A percentile compares a stretch with the other conserved stretches of the same genome.
Conservation (phyloP, 2,888 invertebrate genomes). For the Lasiommata megera region DNA sequence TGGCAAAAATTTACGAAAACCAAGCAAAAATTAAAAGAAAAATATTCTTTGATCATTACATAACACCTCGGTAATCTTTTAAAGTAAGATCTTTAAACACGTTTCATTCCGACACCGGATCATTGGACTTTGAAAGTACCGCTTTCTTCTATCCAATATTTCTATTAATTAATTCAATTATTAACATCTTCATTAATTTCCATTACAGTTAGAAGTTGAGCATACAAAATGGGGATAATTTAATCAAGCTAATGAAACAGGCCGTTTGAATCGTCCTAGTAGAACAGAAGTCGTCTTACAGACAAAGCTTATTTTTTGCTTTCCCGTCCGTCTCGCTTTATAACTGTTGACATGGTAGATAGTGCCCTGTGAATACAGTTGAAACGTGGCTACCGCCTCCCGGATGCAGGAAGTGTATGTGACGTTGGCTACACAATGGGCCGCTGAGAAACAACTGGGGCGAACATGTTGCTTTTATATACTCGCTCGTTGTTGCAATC, state of each 20-base stretch:
- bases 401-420: conserved; percentile 58
- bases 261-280: neutral
- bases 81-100: too few relatives aligned
- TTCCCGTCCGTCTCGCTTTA: conserved; percentile 5
- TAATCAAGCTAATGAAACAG: neutral
- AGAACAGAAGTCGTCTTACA: neutral
- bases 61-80: too few relatives aligned
- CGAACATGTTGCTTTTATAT: conserved; percentile 25
- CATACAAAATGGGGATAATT: too few relatives aligned
- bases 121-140: too few relatives aligned
- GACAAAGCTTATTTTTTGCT: neutral
- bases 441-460: conserved; percentile 34
- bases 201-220: neutral
- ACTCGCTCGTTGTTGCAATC: neutral
- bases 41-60: too few relatives aligned
- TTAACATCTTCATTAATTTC: too few relatives aligned
- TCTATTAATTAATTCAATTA: too few relatives aligned
- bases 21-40: too few relatives aligned
- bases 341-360: conserved; percentile 28
- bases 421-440: conserved; percentile 51
- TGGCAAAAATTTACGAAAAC: too few relatives aligned
- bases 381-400: conserved; percentile 41
- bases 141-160: too few relatives aligned
- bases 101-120: too few relatives aligned
- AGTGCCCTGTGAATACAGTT: conserved; percentile 32